Evolutionary conservation across 2,113 vertebrate species (phyloP), one percentile per base, ranked within the genome.

Genomic region (Edolisoma coerulescens): DNA sequence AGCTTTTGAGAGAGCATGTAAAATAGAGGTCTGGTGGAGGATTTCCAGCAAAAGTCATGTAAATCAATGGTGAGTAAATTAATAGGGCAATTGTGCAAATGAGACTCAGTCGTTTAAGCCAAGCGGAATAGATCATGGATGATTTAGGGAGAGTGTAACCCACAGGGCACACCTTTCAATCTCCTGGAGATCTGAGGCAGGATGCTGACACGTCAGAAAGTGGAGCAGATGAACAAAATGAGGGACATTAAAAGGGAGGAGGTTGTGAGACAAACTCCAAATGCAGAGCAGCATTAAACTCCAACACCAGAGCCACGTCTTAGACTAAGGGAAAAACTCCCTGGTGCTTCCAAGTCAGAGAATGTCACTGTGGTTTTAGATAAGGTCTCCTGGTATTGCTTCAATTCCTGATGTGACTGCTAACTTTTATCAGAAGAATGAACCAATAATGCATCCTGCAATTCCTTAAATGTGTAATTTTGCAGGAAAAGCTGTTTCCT

Each of bases 1-100:
- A 92, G 65, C 57, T 96, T 71, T 63, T 80, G 90, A 47, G n/a
- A 89, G 71, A 13, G 28, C 73, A 21, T 85, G 49, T 92, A 23
- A 92, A 97, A 91, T 85, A 93, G 80, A 77, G 75, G 76, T 79
- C 94, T 97, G 89, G 84, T 92, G 87, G 92, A 93, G 63, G 87
- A 87, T 89, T 97, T 97, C 90, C 90, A 90, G 93, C 68, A 79
- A 85, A 95, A 96, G 97, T 96, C 96, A 94, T 97, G 95, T 98
- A 97, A 98, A 98, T 98, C 98, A 98, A 91, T 92, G 97, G 95
- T 89, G 95, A 97, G 96, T 96, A 97, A 98, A 98, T 98, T 97
- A 98, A 97, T 97, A 97, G 96, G 97, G 97, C 97, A 94, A 45
- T 97, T 96, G 93, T 97, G 97, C 96, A 97, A 98, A 97, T 97